Conservation (phyloP, 2,888 invertebrate genomes). For the Mantis religiosa region DNA sequence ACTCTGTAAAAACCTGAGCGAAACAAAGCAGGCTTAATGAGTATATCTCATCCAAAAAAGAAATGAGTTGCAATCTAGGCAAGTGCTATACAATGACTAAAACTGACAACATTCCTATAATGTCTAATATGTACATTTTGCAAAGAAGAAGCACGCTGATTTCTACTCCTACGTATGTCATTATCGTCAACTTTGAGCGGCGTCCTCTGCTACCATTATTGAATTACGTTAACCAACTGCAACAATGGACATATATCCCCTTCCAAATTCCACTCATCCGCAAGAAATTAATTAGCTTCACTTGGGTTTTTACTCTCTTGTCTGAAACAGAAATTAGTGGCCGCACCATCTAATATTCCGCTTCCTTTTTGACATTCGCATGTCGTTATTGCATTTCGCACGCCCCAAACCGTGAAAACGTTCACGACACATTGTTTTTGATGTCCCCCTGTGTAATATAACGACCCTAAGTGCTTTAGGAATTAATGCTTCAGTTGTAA, state of each 20-base stretch:
- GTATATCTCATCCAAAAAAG: no score
- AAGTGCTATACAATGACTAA: no score
- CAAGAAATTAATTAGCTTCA: background rate
- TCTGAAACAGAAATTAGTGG: background rate
- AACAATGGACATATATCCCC: background rate
- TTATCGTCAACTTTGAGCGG: background rate
- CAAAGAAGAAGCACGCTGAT: background rate
- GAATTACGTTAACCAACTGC: background rate
- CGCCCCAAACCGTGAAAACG: background rate
- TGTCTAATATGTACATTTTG: no score
- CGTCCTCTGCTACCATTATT: background rate
- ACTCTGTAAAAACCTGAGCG: no score
- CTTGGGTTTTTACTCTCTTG: background rate
- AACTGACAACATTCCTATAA: no score
- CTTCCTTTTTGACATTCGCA: background rate
- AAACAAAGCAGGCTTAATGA: no score
- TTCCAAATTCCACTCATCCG: background rate
- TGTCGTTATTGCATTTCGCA: background rate
- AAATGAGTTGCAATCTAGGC: no score
- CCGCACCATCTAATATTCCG: background rate
- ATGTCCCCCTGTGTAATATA: background rate
- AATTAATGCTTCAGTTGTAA: background rate
- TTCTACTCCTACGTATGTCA: background rate
- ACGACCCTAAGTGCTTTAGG: background rate
- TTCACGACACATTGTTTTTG: background rate